A percentile compares a stretch with the other conserved stretches of the same genome.
Evolutionary conservation across 2,113 vertebrate genomes (phyloP).

Genomic region (Phyllostomus hastatus): DNA sequence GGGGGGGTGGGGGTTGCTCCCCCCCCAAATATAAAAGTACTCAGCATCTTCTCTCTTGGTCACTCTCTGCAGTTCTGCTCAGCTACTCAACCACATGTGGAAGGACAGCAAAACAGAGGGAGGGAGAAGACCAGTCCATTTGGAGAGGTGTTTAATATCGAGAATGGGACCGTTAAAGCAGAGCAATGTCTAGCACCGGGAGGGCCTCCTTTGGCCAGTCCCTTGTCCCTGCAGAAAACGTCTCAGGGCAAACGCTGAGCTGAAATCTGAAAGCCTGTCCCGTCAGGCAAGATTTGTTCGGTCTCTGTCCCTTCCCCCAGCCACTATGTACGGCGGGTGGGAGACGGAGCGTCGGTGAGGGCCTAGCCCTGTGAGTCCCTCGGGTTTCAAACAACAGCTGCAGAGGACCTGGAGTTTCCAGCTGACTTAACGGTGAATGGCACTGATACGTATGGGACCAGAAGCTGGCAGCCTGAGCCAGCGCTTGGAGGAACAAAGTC

Average conservation of each 20-base stretch:
- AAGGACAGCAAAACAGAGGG: background rate
- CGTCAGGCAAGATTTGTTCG: background rate
- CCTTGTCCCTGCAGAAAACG: background rate
- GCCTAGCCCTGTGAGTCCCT: background rate
- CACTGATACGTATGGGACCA: background rate
- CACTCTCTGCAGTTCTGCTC: background rate
- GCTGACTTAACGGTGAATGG: background rate
- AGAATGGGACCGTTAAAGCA: background rate
- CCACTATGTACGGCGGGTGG: background rate
- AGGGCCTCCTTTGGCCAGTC: background rate
- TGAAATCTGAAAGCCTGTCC: background rate
- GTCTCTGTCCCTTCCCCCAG: background rate
- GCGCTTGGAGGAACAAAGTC: conserved; percentile 12
- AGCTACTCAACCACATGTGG: background rate
- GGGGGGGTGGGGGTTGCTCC: background rate
- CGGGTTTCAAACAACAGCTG: background rate
- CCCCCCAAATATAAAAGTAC: background rate
- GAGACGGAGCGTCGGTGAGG: background rate
- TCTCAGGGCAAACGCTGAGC: background rate
- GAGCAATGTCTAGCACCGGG: background rate
- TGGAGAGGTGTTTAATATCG: conserved; percentile 30
- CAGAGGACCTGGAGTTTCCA: background rate
- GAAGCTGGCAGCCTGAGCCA: background rate
- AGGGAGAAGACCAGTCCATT: conserved; percentile 1
- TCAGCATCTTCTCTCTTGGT: background rate